Base-by-base conservation (phyloP, 2,113 vertebrate genomes). In the Boulengeromyrus knoepffleri region DNA sequence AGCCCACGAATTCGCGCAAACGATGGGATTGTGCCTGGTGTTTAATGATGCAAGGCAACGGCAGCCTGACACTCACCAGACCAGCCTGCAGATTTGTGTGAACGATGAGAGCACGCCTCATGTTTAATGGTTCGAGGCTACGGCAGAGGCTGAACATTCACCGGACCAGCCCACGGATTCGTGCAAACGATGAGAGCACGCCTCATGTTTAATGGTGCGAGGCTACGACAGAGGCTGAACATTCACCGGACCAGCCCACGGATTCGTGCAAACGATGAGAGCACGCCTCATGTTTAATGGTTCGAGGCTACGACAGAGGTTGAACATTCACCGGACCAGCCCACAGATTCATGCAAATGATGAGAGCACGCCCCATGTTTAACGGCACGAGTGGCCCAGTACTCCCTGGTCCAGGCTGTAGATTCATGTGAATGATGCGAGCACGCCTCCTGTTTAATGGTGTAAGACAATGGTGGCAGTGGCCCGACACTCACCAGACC, bases 401-500 rank as follows among this genome's bases (percentile, higher is more conserved):
- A 19, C 17, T 21, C 52, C 15, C 17, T 21, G 52, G 53, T 56
- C 19, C 5, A 56, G 19, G 21, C 53, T 56, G 53, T 56, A 56
- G 53, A 62, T n/a, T 62, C 56, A n/a, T 62, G 7, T 21, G 21
- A 58, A 58, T 8, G 56, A 24, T 24, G 21, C 0, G 6, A 58
- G 6, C n/a, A 27, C n/a, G 10, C n/a, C n/a, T 70, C 1, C 3
- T 13, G 62, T 31, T 70, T 70, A 70, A 70, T 13, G n/a, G 62
- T 70, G 62, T 12, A 12, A 5, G 62, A n/a, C 56, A 0, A 62
- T 9, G 24, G 27, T 4, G 10, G 27, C 62, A 70, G 62, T 1
- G 27, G 3, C 3, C n/a, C n/a, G 27, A 9, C 47, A 90, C 93
- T 94, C 94, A 99, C 98, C 98, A 96, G 97, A 97, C 98, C 98